Evolutionary conservation across 2,113 vertebrate species (phyloP).

Genomic region (Sphyrna mokarran): DNA sequence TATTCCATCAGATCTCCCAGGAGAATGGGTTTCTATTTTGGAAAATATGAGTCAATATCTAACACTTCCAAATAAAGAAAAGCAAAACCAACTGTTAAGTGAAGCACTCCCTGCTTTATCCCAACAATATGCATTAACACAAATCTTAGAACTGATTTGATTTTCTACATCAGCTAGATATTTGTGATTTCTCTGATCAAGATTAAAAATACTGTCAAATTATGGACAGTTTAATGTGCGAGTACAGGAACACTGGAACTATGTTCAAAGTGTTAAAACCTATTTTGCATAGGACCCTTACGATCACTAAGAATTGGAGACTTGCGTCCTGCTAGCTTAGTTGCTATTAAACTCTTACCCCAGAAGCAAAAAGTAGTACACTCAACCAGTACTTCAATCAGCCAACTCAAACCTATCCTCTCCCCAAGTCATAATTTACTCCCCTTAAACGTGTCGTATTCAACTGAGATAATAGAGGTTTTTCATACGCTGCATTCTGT

Average conservation of each 20-base stretch:
- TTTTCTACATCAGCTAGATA: not conserved
- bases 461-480: not conserved
- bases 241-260: not conserved
- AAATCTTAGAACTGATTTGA: not conserved
- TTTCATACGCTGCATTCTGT: constrained; percentile 44
- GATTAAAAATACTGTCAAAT: not conserved
- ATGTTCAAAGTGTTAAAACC: not conserved
- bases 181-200: not conserved
- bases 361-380: not conserved
- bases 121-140: not conserved
- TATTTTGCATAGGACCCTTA: not conserved
- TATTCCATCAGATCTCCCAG: no score
- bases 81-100: not conserved
- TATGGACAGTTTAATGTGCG: not conserved
- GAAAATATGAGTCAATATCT: not conserved
- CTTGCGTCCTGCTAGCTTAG: not conserved
- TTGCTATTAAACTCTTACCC: not conserved
- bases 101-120: not conserved
- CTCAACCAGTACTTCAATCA: not conserved
- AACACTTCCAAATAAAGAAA: not conserved
- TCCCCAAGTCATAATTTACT: not conserved
- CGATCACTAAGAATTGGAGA: not conserved
- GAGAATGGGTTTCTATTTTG: not conserved
- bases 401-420: not conserved
- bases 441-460: not conserved